These are phyloP conservation scores for Urocitellus parryii DNA, from an alignment of 2,113 vertebrate species.

Conservation along the genomic window DNA sequence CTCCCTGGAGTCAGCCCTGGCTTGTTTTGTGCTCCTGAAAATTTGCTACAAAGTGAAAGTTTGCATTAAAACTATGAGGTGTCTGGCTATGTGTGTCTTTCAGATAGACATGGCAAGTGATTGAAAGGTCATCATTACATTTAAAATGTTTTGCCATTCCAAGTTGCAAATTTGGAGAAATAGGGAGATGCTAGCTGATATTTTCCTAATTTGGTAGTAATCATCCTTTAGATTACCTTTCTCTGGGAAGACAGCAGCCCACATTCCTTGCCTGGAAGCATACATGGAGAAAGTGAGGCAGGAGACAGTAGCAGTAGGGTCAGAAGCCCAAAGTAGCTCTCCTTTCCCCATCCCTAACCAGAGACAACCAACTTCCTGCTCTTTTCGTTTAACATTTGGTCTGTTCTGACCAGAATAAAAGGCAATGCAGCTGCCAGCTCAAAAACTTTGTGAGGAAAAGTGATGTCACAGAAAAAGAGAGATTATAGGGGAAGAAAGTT, in stretches of 20 bases:
- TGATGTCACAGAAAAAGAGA: neutral
- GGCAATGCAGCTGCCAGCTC: neutral
- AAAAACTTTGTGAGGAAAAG: slow-evolving; percentile 55
- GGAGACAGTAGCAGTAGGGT: neutral
- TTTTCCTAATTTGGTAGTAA: slow-evolving; percentile 33
- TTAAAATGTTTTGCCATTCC: slow-evolving; percentile 60
- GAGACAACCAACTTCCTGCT: slow-evolving; percentile 11
- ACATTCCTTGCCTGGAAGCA: neutral
- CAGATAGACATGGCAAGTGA: slow-evolving; percentile 48
- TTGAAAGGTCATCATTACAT: slow-evolving; percentile 52
- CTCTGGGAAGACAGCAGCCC: neutral
- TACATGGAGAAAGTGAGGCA: neutral
- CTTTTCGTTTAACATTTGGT: slow-evolving; percentile 19
- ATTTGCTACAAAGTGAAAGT: neutral
- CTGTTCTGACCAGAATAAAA: slow-evolving; percentile 46
- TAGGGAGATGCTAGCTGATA: slow-evolving; percentile 18
- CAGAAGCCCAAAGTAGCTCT: neutral
- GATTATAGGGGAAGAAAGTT: neutral
- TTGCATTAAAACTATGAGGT: neutral
- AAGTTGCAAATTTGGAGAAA: slow-evolving; percentile 57
- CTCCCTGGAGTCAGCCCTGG: neutral
- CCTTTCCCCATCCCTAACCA: neutral
- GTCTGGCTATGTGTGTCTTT: slow-evolving; percentile 28
- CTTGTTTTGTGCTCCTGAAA: neutral
- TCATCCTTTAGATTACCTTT: slow-evolving; percentile 16